Evolutionary conservation across 2,113 vertebrate species (phyloP), one percentile per base, ranked within the genome.

Genomic region (Hystrix brachyura): DNA sequence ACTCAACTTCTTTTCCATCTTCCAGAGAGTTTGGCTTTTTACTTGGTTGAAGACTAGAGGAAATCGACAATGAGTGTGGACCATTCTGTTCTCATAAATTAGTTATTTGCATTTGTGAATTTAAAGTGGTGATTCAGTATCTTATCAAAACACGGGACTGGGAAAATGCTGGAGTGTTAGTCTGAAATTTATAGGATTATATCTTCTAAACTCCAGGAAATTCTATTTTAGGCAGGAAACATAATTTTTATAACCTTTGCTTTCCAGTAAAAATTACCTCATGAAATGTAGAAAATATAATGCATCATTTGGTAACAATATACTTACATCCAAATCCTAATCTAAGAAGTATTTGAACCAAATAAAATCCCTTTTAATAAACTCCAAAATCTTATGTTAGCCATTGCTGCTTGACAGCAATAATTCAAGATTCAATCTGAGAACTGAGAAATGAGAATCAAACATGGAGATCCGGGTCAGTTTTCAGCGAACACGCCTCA

Each of bases 41-140:
- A 71, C 84, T 97, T 27, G 80, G 43, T 95, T 94, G 38, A 95
- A 96, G 92, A 90, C 43, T 97, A 93, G 38, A 59, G 91, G 94
- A 88, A 25, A 98, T 97, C 96, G 98, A 97, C 86, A 98, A 91
- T 85, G 97, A 98, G 96, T 98, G 97, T 96, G 98, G 98, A 98
- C 97, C 98, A 98, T 96, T 97, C 97, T 89, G 97, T 97, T 90
- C 89, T 90, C 62, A 89, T 91, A 90, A 79, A 91, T 98, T 96
- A 97, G 96, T 84, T 96, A 85, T 79, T 97, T 94, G 94, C 93
- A 72, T 74, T 94, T 95, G 67, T 95, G 87, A 93, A 97, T 97
- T 95, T 91, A 98, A 98, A 95, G 88, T 96, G 97, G 82, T 87
- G 71, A 93, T 92, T 95, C 96, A 94, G 78, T 94, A 97, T 97